phyloP scores from a whole-genome alignment of 1,140 invertebrate genomes.

The Hesperophylax magnus region DNA sequence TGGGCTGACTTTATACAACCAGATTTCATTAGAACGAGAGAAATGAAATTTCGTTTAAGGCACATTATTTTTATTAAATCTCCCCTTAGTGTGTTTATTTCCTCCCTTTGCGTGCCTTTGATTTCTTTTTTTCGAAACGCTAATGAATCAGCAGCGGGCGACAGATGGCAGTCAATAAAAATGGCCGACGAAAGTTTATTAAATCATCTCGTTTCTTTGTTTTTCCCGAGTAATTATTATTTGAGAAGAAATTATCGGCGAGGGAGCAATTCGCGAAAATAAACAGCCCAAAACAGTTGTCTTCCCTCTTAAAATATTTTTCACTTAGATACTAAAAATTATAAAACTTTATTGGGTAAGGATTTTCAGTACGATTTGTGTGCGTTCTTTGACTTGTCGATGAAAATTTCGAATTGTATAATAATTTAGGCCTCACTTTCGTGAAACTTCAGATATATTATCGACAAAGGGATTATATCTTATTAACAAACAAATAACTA shows the following conservation, averaged over 20 bases:
- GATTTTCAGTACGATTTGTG: no score
- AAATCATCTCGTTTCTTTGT: conserved; percentile 3
- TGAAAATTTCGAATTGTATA: no score
- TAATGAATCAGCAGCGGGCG: conserved; percentile 44
- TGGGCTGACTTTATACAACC: conserved; percentile 15
- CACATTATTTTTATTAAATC: conserved; percentile 38
- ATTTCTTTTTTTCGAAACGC: conserved; percentile 47
- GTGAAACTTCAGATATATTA: no score
- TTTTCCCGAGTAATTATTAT: conserved; percentile 5
- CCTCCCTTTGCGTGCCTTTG: conserved; percentile 46
- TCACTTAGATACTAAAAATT: no score
- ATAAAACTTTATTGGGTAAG: no score
- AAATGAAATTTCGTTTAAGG: conserved; percentile 33
- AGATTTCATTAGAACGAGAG: conserved; percentile 23
- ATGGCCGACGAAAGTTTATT: conserved; percentile 41
- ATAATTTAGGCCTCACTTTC: no score
- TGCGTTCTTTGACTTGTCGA: no score
- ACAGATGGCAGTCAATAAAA: conserved; percentile 47
- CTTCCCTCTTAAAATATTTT: not conserved
- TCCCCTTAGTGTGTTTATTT: conserved; percentile 42
- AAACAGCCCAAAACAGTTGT: not conserved
- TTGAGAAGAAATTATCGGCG: not conserved
- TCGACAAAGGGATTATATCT: no score
- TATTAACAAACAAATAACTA: no score
- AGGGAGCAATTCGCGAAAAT: not conserved